phyloP scores from a whole-genome alignment of 2,113 vertebrate genomes.

The Reinhardtius hippoglossoides region DNA sequence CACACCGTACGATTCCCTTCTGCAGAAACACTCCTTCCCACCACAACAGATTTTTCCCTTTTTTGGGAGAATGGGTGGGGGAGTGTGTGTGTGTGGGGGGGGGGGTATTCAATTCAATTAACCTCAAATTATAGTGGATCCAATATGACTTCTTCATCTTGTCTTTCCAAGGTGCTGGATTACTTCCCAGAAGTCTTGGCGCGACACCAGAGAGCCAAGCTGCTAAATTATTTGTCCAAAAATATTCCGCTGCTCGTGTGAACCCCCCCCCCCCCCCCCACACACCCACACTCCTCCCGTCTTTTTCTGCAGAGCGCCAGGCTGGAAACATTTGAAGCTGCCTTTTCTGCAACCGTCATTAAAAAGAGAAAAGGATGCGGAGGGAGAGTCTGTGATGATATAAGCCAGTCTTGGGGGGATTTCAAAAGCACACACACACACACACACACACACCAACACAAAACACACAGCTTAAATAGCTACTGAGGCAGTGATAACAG shows the following conservation, averaged over 20 bases:
- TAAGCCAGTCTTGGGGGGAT: conserved; percentile 22
- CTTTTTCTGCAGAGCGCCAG: conserved; percentile 1
- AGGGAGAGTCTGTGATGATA: conserved; percentile 43
- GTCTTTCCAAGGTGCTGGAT: conserved; percentile 64
- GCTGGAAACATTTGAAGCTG: conserved; percentile 34
- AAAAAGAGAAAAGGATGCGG: conserved; percentile 17
- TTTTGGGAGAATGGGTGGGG: no score
- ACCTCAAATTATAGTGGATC: conserved; percentile 64
- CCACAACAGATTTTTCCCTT: no score
- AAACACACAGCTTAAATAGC: conserved; percentile 39
- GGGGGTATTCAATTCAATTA: conserved; percentile 65
- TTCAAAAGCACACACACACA: conserved; percentile 9
- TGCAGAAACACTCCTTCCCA: no score
- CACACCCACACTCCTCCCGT: conserved; percentile 18
- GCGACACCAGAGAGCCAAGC: conserved; percentile 47
- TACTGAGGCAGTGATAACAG: conserved; percentile 28
- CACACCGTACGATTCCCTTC: no score
- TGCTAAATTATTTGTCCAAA: conserved; percentile 59
- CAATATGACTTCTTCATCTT: conserved; percentile 50
- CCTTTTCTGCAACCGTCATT: conserved; percentile 32
- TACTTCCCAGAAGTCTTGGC: conserved; percentile 63
- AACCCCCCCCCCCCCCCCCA: no score
- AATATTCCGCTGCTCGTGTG: conserved; percentile 53
- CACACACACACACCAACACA: conserved; percentile 2
- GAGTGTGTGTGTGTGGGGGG: background rate